Evolutionary conservation across 2,113 vertebrate species (phyloP).

Genomic region (Piaya cayana): DNA sequence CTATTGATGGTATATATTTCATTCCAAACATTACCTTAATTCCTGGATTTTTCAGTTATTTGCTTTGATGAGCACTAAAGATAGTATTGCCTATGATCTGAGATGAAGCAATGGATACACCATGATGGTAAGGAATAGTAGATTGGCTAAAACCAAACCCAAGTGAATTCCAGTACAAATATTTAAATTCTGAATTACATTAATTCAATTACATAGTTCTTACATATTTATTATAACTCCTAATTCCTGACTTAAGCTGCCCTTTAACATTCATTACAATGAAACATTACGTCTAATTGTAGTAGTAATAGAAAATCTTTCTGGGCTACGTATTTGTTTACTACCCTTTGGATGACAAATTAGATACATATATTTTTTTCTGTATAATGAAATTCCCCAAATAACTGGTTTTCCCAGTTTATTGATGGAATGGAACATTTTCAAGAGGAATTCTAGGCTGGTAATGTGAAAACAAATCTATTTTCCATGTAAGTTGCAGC

Average conservation of each 20-base stretch:
- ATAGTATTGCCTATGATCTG: not conserved
- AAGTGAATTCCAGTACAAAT: not conserved
- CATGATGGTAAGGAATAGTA: fast-evolving
- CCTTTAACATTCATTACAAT: not conserved
- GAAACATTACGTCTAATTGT: not conserved
- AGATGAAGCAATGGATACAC: not conserved
- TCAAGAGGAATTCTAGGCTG: not conserved
- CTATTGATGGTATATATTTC: not conserved
- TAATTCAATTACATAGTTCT: not conserved
- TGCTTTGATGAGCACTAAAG: not conserved
- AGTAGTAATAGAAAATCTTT: not conserved
- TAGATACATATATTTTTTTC: not conserved
- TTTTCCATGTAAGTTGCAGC: not conserved
- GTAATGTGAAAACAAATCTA: not conserved
- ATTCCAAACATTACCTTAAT: not conserved
- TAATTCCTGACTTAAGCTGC: not conserved
- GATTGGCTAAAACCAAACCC: not conserved
- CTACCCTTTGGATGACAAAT: not conserved
- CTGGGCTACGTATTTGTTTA: not conserved
- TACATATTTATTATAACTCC: not conserved
- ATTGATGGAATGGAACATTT: not conserved
- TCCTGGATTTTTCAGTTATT: not conserved
- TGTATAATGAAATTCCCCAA: not conserved
- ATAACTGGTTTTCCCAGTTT: not conserved
- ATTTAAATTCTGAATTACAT: not conserved